Evolutionary conservation across 2,113 vertebrate species (phyloP), one percentile per base, ranked within the genome.

Genomic region (Phylloscopus whistleri): DNA sequence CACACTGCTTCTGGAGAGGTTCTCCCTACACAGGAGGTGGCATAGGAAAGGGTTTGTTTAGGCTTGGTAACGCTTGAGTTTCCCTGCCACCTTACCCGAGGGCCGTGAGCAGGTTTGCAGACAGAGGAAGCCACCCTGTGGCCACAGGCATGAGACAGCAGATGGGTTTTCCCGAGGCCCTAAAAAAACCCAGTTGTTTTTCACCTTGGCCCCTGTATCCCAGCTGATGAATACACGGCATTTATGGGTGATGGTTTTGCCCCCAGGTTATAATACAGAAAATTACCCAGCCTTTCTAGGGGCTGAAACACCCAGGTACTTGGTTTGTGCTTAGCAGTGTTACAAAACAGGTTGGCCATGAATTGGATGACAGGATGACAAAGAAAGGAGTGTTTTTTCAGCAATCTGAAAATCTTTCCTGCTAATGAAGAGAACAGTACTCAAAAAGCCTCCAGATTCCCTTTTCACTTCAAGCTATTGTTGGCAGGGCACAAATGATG

Each of bases 261-360:
- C 82, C 16, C 19, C 41, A 15, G 44, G 27, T 85, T 46, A 43
- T 33, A 37, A 23, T 17, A 75, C 1, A 55, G 66, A 64, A 81
- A 53, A 82, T 33, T 13, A n/a, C 10, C 2, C 31, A 30, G 27
- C 28, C 26, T 30, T 82, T 59, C 23, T 26, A 7, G 52, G 46
- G 92, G 33, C 16, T 84, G 24, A 51, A 59, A 2, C 35, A 21
- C 12, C 17, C 37, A 51, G 37, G 16, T 33, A 18, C 0, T 0
- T 27, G 15, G 22, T 66, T 43, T 3, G 17, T 21, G 51, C 46
- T 56, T 53, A 53, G 81, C 66, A 37, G 48, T 27, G 56, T 39
- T 55, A 68, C 23, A 22, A 75, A 90, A 46, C 60, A 70, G 51
- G 46, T n/a, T 46, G 37, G 21, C 60, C 18, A 0, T 13, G 31